These are phyloP conservation scores for Scophthalmus maximus DNA, from an alignment of 2,113 vertebrate genomes.

Conservation along the genomic window DNA sequence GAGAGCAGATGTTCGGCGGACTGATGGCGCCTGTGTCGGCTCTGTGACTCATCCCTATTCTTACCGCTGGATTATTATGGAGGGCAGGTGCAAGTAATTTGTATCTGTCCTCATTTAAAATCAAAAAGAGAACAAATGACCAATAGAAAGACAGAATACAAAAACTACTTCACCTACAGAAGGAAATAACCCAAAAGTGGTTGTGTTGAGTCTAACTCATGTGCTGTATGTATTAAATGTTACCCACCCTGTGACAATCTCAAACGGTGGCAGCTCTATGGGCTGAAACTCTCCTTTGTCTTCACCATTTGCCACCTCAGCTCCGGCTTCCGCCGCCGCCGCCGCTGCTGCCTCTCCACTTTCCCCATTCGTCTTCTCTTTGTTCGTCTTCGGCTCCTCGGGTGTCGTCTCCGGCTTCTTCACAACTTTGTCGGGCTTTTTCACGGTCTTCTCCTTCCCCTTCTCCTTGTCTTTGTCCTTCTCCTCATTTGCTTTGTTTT, in stretches of 20 bases:
- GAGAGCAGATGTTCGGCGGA: conserved; percentile 43
- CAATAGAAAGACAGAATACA: background rate
- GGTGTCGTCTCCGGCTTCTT: conserved; percentile 61
- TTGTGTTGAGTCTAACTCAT: background rate
- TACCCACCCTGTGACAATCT: conserved; percentile 92
- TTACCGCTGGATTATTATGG: conserved; percentile 51
- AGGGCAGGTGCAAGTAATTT: conserved; percentile 45
- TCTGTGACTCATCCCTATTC: conserved; percentile 71
- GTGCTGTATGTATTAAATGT: background rate
- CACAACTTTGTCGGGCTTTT: conserved; percentile 26
- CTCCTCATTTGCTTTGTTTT: conserved; percentile 67
- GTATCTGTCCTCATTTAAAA: conserved; percentile 23
- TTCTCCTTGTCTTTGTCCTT: conserved; percentile 63
- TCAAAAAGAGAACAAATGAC: background rate
- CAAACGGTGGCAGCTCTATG: conserved; percentile 91
- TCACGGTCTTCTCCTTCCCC: conserved; percentile 39
- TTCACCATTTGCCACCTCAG: conserved; percentile 41
- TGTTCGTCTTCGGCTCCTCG: conserved; percentile 31
- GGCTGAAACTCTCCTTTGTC: conserved; percentile 80
- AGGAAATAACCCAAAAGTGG: background rate
- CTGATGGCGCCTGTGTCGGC: conserved; percentile 14
- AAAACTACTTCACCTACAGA: background rate
- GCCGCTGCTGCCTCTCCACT: conserved; percentile 43
- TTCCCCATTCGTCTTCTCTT: conserved; percentile 52
- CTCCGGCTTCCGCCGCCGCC: too few species aligned